Percentiles rank a stretch among this genome's conserved stretches.
Evolutionary conservation across 2,797 vertebrate species (phyloP).

Genomic region (Furcifer pardalis): DNA sequence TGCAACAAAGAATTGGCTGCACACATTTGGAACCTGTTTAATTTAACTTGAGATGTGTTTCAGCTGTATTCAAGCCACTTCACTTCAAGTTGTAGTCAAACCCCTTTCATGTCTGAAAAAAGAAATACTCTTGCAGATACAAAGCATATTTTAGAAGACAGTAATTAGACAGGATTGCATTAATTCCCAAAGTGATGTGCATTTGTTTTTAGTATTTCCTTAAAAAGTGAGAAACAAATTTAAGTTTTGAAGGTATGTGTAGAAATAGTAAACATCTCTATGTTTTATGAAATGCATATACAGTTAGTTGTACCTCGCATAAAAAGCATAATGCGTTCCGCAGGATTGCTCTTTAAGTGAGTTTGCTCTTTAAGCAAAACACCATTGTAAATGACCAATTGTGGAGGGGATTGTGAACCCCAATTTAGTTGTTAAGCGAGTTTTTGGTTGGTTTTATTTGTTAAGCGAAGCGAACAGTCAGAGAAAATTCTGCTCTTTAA

Average conservation of each 20-base stretch:
- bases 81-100: background rate
- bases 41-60: background rate
- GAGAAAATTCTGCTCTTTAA: too few species aligned
- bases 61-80: background rate
- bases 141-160: background rate
- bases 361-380: too few species aligned
- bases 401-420: too few species aligned
- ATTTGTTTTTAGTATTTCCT: background rate
- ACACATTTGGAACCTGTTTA: background rate
- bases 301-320: too few species aligned
- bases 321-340: too few species aligned
- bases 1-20: background rate
- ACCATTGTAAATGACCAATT: too few species aligned
- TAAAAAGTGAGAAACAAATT: slow-evolving; percentile 5
- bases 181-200: background rate
- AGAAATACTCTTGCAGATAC: background rate
- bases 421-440: too few species aligned
- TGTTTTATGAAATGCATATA: slow-evolving; percentile 71
- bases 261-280: slow-evolving; percentile 48
- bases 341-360: too few species aligned
- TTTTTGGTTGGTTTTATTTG: too few species aligned
- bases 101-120: background rate
- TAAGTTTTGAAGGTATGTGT: slow-evolving; percentile 31
- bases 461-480: too few species aligned
- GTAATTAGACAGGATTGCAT: background rate